Evolutionary conservation across 1,140 invertebrate species (phyloP), one percentile per base, ranked within the genome.

Genomic region (Drosophila ironensis): DNA sequence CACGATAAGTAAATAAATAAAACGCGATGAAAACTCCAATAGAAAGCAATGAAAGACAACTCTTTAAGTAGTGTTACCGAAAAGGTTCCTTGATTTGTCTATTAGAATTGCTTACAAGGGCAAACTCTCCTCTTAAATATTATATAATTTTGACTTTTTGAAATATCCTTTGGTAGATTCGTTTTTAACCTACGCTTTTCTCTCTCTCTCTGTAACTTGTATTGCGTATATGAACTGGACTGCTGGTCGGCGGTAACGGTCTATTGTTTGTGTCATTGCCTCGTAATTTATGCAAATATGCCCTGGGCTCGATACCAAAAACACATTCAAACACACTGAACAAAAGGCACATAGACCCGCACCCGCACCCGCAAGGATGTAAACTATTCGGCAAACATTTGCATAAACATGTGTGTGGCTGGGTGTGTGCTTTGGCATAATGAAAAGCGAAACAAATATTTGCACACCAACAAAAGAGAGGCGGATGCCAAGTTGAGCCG

Each of bases 371-470:
- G 20, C 25, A 20, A 37, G 38, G 56, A 70, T 70, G 37, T 60
- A 71, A 71, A 71, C 54, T 72, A 71, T 70, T 71, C 72, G 38
- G 56, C 54, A 71, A 70, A 63, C 28, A 61, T 72, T 70, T 71
- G 54, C 56, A 53, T 53, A 63, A 60, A 72, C 57, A 63, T 46
- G 68, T 38, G 44, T 28, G 52, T 52, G 46, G n/a, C n/a, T 54
- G 57, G 27, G 42, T 17, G 24, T 72, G 47, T 69, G 64, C 30
- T 42, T 38, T 46, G 54, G 56, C 67, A 72, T 61, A 72, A 70
- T 72, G 70, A 61, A 72, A 72, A 63, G 47, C 56, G 17, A 11
- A 53, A 20, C 35, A 70, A 70, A 70, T 70, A 70, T 69, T 35
- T 38, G 47, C 60, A 28, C 47, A 22, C 46, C 37, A 22, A 44